Conservation (phyloP, 2,113 vertebrate genomes). For the Notiomystis cincta region DNA sequence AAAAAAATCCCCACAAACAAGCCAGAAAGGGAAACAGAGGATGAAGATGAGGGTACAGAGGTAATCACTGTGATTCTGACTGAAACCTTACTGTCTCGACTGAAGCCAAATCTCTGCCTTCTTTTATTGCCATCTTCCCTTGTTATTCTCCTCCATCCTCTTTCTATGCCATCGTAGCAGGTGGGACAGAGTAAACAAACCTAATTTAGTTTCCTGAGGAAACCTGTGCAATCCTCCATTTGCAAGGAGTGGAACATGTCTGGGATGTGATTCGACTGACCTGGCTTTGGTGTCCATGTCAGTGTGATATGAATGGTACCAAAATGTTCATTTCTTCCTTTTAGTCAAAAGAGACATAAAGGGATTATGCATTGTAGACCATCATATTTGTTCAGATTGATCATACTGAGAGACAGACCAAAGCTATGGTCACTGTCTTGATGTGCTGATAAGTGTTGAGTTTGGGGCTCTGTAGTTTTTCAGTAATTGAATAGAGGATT, state of each 20-base stretch:
- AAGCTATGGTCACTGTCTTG: neutral
- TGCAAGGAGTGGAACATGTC: neutral
- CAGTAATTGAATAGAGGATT: neutral
- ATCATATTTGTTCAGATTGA: neutral
- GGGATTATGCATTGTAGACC: neutral
- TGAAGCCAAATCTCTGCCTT: neutral
- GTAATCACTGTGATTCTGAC: neutral
- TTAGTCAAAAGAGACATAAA: neutral
- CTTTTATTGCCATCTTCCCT: neutral
- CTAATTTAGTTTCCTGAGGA: neutral
- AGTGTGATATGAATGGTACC: neutral
- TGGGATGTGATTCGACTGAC: neutral
- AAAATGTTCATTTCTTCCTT: neutral
- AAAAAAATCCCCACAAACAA: neutral
- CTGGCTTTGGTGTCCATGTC: neutral
- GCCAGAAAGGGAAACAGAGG: neutral
- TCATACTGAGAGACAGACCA: neutral
- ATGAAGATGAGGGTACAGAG: neutral
- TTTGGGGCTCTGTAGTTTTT: neutral
- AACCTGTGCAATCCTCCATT: neutral
- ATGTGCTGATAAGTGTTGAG: neutral
- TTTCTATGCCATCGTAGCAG: neutral
- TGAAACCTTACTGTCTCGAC: neutral
- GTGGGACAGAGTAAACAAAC: neutral
- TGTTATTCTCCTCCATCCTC: neutral